Base-by-base conservation (phyloP, 2,888 invertebrate species). In the Lithosia quadra region DNA sequence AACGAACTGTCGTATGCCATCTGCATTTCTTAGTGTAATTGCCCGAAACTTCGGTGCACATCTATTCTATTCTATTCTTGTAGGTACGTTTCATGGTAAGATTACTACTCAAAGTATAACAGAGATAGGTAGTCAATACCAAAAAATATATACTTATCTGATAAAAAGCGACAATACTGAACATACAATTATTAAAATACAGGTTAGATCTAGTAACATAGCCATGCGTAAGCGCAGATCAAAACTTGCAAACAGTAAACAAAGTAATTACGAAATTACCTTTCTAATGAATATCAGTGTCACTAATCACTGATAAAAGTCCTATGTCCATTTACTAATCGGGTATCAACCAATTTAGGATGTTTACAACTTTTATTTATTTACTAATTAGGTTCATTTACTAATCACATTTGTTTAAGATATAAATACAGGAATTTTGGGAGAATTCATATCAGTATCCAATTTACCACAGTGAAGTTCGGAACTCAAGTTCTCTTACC, bases 351-450 rank as follows among this genome's bases (percentile, higher is more conserved):
- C 28, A 33, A 28, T 55, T 55, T 55, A 55, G 11, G 18, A 43
- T 63, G 55, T 63, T 63, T 63, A 36, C 55, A 22, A 2, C 15
- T 7, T 5, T 55, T 22, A 22, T 55, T 55, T 18, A 34, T 36
- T 36, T 55, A 55, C 33, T 53, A 55, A 55, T 34, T 63, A 34
- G n/a, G n/a, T n/a, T n/a, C 63, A 63, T 57, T 62, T 13, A 63
- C 10, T 53, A 62, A 28, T 22, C 2, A 7, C 22, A 55, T 55
- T 63, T 55, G 22, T 34, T 34, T 58, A 34, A 9, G 34, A 18
- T 55, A 63, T 63, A 63, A 63, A 63, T 63, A 63, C 34, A 18
- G 34, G 10, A 55, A 15, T 55, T 15, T 63, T 22, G 0, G 22
- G 21, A 22, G 22, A 36, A 36, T 55, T 15, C 15, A 34, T 34